Percentiles rank a stretch among this genome's conserved stretches.
These are phyloP conservation scores for Lepidocyrtoides sp. DNA, from an alignment of 2,888 invertebrate species.

Conservation along the genomic window DNA sequence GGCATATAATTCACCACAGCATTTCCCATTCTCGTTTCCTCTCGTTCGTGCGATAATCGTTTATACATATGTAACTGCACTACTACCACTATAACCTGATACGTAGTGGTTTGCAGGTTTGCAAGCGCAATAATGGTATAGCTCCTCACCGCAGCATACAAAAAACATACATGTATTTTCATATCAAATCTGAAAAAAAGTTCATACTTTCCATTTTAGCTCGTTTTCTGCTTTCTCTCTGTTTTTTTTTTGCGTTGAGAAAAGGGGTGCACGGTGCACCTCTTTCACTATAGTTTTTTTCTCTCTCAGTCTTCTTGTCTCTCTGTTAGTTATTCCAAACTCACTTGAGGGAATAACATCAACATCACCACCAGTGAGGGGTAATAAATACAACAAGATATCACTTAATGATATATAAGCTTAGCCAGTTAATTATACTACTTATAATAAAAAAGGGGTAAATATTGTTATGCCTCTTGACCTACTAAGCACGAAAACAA, in stretches of 20 bases:
- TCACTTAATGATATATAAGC: constrained; percentile 43
- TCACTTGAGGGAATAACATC: not conserved
- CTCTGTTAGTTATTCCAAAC: not conserved
- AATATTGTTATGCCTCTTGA: constrained; percentile 55
- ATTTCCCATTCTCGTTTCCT: constrained; percentile 66
- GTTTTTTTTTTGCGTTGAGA: not conserved
- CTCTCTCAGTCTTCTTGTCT: constrained; percentile 7
- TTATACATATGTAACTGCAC: not conserved
- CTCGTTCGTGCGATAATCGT: constrained; percentile 44
- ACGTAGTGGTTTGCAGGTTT: not conserved
- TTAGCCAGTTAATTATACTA: constrained; percentile 15
- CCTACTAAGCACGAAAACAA: constrained; percentile 42
- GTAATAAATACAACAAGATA: constrained; percentile 15
- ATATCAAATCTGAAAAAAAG: constrained; percentile 37
- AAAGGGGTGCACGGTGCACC: constrained; percentile 28
- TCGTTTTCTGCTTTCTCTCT: constrained; percentile 9
- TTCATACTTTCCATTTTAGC: constrained; percentile 33
- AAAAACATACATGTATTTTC: not conserved
- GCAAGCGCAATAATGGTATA: not conserved
- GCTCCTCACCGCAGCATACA: not conserved
- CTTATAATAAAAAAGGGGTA: constrained; percentile 20
- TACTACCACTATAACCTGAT: constrained; percentile 6
- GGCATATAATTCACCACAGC: constrained; percentile 56
- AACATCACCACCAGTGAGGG: not conserved
- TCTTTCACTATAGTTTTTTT: not conserved